phyloP scores from a whole-genome alignment of 2,797 vertebrate species.

The Acipenser ruthenus region DNA sequence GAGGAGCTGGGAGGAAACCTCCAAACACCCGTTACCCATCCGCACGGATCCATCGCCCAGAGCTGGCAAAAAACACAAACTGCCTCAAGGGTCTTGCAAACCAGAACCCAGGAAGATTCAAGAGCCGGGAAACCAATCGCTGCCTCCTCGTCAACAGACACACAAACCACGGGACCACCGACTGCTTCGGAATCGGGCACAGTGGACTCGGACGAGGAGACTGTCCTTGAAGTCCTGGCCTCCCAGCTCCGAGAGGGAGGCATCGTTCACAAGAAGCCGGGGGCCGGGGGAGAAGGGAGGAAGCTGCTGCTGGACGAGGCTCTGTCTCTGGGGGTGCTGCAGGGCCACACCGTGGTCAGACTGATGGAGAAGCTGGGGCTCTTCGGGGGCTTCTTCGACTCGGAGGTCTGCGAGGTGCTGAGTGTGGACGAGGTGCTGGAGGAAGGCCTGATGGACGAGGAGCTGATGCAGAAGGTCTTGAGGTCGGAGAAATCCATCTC shows the following conservation, averaged over 20 bases:
- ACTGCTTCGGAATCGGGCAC: slow-evolving; percentile 7
- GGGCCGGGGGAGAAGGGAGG: slow-evolving; percentile 33
- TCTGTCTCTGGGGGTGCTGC: slow-evolving; percentile 59
- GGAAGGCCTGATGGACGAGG: slow-evolving; percentile 79
- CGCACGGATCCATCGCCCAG: too few relatives aligned
- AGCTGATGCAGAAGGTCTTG: slow-evolving; percentile 76
- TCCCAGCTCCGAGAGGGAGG: slow-evolving; percentile 69
- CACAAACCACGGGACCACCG: too few relatives aligned
- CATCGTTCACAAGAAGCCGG: slow-evolving; percentile 56
- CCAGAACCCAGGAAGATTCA: neutral
- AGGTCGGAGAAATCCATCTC: slow-evolving; percentile 75
- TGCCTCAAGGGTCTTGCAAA: slow-evolving; percentile 5
- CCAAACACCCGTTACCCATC: too few relatives aligned
- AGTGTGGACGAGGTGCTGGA: slow-evolving; percentile 73
- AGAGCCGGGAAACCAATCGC: slow-evolving; percentile 6
- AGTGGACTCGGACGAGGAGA: slow-evolving; percentile 38
- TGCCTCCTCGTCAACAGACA: too few relatives aligned
- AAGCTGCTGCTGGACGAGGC: slow-evolving; percentile 78
- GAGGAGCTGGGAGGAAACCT: too few relatives aligned
- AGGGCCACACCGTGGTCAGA: slow-evolving; percentile 74
- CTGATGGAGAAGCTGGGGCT: slow-evolving; percentile 74
- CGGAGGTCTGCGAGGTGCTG: slow-evolving; percentile 57
- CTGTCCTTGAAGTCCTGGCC: slow-evolving; percentile 57
- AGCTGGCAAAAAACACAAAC: neutral
- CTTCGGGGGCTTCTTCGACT: slow-evolving; percentile 85